Conservation (phyloP, 2,797 vertebrate species). For the Parambassis ranga region DNA sequence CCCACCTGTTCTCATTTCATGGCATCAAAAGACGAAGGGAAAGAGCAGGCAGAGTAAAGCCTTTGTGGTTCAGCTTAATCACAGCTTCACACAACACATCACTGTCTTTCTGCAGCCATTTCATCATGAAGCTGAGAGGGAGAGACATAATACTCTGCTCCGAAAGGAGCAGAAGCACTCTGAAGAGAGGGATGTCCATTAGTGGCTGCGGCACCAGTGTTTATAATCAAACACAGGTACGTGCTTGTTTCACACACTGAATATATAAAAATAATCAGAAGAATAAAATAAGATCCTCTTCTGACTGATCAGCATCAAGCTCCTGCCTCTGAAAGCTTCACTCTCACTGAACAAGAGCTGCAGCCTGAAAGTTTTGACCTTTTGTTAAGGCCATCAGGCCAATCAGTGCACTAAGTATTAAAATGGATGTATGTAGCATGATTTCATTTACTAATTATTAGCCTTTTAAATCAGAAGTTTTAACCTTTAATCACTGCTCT, state of each 20-base stretch:
- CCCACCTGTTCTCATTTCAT: conserved; percentile 41
- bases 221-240: neutral
- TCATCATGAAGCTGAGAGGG: conserved; percentile 4
- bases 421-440: neutral
- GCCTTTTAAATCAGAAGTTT: conserved; percentile 6
- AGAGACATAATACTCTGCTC: neutral
- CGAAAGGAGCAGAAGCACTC: neutral
- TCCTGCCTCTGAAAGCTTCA: neutral
- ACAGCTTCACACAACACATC: conserved; percentile 48
- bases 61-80: conserved; percentile 54
- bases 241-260: neutral
- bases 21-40: conserved; percentile 37
- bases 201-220: neutral
- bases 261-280: neutral
- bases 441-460: conserved; percentile 17
- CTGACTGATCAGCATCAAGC: neutral
- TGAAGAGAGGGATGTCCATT: neutral
- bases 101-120: conserved; percentile 19
- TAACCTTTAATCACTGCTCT: conserved; percentile 25
- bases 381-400: conserved; percentile 7
- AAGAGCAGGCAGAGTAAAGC: conserved; percentile 15
- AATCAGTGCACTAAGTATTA: neutral
- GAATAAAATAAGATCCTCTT: neutral
- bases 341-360: neutral
- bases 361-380: conserved; percentile 3